Evolutionary conservation across 2,113 vertebrate genomes (phyloP), one percentile per base, ranked within the genome.

Genomic region (Catharus bicknelli): DNA sequence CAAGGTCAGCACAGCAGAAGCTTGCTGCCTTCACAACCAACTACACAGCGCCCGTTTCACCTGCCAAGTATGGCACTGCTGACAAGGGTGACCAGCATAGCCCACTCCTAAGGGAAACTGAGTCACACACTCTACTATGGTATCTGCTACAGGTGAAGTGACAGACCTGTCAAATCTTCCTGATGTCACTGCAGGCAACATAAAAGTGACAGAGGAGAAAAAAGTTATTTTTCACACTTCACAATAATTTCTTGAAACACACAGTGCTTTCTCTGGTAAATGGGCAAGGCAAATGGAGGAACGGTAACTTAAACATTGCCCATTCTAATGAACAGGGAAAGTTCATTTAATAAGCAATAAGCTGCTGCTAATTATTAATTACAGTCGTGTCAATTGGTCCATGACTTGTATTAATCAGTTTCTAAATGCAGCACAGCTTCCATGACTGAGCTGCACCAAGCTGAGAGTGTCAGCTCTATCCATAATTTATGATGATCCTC

Each of bases 341-440:
- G 27, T 61, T 83, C 13, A 81, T n/a, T 79, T 27, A 74, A 19
- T 27, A 81, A 86, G 61, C 55, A 83, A 77, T 70, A 75, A 86
- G 74, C 40, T 0, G 0, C 25, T 54, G 27, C 59, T 73, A 73
- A 58, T 74, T 81, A 92, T 47, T 78, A 92, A 83, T 74, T 67
- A 83, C 1, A 1, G 23, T 51, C 19, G 0, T 63, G 58, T 51
- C 84, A 75, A 40, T 1, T 88, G 47, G 48, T 29, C 74, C 19
- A 11, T 32, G 53, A 84, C 77, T 78, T 84, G 27, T n/a, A 68
- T 80, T 80, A 74, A 86, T 66, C 76, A 92, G 47, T 50, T 36
- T 62, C 42, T 73, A 83, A 81, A 80, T 12, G 21, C 0, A 0
- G 38, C 42, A 77, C 13, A 58, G 68, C 1, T 1, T 42, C 58